Conservation (phyloP, 2,888 invertebrate species). For the Stenodema calcarata region DNA sequence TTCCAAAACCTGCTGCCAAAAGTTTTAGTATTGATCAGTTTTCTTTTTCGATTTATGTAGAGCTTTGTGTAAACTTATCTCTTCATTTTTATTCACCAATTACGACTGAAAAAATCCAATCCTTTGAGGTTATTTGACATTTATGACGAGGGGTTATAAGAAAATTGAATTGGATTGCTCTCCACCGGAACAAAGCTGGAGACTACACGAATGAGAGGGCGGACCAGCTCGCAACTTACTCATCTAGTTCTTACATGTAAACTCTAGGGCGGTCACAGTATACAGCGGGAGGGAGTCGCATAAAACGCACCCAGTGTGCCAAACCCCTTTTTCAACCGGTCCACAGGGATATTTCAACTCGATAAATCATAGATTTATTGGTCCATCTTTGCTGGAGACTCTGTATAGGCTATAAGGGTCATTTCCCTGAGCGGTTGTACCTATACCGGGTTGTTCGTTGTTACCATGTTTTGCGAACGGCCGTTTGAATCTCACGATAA, state of each 20-base stretch:
- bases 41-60: too few species aligned
- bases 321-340: constrained; percentile 8
- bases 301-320: background rate
- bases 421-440: background rate
- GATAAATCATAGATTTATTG: constrained; percentile 16
- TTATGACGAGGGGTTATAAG: too few species aligned
- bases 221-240: background rate
- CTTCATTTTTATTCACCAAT: too few species aligned
- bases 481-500: background rate
- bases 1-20: too few species aligned
- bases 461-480: background rate
- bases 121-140: too few species aligned
- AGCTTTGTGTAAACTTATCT: too few species aligned
- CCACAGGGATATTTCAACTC: background rate
- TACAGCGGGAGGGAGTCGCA: background rate
- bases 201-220: background rate
- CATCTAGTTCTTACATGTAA: background rate
- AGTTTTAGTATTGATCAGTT: too few species aligned
- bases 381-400: constrained; percentile 14
- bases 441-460: background rate
- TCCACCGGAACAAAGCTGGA: background rate
- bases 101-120: too few species aligned
- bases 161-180: background rate
- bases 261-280: background rate
- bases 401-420: background rate